phyloP scores from a whole-genome alignment of 2,888 invertebrate genomes.

The Sinodicranocentrus sp. region DNA sequence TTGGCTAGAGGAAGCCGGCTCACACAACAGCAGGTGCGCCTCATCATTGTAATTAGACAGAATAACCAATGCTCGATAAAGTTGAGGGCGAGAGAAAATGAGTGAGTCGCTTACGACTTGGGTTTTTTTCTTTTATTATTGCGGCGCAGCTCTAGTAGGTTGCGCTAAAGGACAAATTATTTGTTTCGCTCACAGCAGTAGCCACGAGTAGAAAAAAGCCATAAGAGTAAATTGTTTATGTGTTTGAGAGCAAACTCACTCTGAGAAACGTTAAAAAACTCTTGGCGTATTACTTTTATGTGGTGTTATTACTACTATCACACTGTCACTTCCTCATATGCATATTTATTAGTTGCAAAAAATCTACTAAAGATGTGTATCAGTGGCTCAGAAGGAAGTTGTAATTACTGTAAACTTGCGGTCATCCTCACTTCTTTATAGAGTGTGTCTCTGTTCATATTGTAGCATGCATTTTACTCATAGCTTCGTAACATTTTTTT shows the following conservation, averaged over 20 bases:
- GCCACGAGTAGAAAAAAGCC: slow-evolving; percentile 27
- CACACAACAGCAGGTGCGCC: slow-evolving; percentile 49
- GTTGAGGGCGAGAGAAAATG: slow-evolving; percentile 31
- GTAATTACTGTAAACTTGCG: slow-evolving; percentile 12
- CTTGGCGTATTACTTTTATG: slow-evolving; percentile 14
- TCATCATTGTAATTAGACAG: slow-evolving; percentile 56
- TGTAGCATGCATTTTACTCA: too few relatives aligned
- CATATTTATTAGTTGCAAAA: slow-evolving; percentile 8
- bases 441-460: too few relatives aligned
- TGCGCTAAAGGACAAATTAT: background rate
- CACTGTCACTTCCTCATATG: slow-evolving; percentile 40
- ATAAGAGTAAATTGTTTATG: background rate
- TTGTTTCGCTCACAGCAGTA: slow-evolving; percentile 21
- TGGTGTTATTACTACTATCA: slow-evolving; percentile 22
- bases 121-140: background rate
- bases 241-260: slow-evolving; percentile 14
- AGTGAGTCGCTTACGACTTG: background rate
- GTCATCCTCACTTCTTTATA: background rate
- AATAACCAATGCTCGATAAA: slow-evolving; percentile 46
- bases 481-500: too few relatives aligned
- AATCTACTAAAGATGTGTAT: slow-evolving; percentile 1
- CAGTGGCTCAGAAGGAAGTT: slow-evolving; percentile 20
- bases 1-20: slow-evolving; percentile 28
- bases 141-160: background rate
- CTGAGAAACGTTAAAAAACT: background rate